A percentile compares a stretch with the other conserved stretches of the same genome.
These are phyloP conservation scores for Nasua narica DNA, from an alignment of 2,797 vertebrate species.

Conservation along the genomic window DNA sequence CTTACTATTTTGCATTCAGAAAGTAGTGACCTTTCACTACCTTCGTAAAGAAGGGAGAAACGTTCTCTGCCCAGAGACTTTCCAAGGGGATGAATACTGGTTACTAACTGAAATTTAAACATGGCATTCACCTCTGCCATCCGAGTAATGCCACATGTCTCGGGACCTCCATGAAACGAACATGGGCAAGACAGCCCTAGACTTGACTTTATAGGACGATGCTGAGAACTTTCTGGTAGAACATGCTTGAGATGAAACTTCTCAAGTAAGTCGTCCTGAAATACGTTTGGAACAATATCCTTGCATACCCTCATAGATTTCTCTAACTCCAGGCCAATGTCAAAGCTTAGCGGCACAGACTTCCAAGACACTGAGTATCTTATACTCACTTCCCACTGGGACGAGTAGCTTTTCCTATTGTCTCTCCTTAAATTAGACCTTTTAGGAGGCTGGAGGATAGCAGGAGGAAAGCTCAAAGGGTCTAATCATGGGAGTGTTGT, in stretches of 20 bases:
- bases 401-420: neutral
- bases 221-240: neutral
- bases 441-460: neutral
- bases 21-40: neutral
- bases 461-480: neutral
- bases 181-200: neutral
- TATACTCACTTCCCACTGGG: neutral
- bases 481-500: neutral
- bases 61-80: neutral
- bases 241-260: neutral
- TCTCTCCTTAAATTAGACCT: neutral
- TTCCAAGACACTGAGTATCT: neutral
- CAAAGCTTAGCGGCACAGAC: neutral
- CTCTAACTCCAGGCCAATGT: no score
- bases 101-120: neutral
- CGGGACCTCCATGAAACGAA: fast-evolving
- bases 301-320: neutral
- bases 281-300: neutral
- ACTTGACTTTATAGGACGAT: neutral
- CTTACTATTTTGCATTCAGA: neutral
- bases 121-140: neutral
- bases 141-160: fast-evolving
- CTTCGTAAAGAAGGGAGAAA: neutral
- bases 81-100: neutral
- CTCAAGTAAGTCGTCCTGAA: neutral